Conservation (phyloP, 2,797 vertebrate genomes). For the Enoplosus armatus region DNA sequence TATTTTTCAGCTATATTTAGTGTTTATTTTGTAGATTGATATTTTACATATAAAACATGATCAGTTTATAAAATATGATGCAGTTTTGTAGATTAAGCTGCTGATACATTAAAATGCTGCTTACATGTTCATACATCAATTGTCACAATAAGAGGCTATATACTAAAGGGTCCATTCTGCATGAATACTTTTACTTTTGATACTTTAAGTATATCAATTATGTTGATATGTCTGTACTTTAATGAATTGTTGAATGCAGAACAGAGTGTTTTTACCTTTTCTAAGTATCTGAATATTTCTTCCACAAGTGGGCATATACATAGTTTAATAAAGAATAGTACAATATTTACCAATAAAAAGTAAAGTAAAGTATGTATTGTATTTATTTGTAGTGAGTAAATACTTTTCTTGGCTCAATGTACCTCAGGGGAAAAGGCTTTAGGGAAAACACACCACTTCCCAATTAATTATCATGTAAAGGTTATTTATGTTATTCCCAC, state of each 20-base stretch:
- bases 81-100: no score
- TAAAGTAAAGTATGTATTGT: not conserved
- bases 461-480: not conserved
- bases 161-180: not conserved
- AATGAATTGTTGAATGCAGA: not conserved
- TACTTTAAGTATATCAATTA: not conserved
- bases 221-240: no score
- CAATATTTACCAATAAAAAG: not conserved
- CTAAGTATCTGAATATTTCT: not conserved
- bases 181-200: not conserved
- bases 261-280: not conserved
- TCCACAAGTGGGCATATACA: not conserved
- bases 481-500: no score
- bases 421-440: not conserved
- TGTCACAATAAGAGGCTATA: no score
- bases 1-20: no score
- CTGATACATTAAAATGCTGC: no score
- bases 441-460: not conserved
- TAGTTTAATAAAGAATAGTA: not conserved
- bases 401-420: not conserved
- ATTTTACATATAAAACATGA: no score
- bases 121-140: no score
- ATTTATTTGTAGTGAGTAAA: not conserved
- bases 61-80: no score
- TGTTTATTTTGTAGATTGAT: no score